Base-by-base conservation (phyloP, 1,140 invertebrate genomes). In the Drosophila quadrilineata region DNA sequence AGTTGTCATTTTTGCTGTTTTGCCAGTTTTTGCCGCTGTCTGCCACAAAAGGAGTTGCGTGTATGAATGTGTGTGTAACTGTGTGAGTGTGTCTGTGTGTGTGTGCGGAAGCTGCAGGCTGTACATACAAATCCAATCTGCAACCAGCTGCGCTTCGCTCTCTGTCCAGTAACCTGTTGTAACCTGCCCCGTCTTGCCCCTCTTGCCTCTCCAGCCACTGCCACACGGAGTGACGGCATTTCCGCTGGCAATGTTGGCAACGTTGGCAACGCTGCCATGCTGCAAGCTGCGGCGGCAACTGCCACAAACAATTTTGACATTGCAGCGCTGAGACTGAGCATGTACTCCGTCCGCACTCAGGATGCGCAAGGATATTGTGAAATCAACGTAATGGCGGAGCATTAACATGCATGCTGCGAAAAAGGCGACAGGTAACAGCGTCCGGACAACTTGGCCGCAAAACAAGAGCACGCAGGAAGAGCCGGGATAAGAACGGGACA, bases 251-350 rank as follows among this genome's bases (percentile, higher is more conserved):
- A 67, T 62, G 73, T 58, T n/a, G n/a, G n/a, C n/a, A n/a, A n/a
- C n/a, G n/a, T n/a, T n/a, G n/a, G n/a, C n/a, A n/a, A n/a, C 65
- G 71, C 60, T n/a, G n/a, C n/a, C n/a, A n/a, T n/a, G n/a, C n/a
- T n/a, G n/a, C n/a, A n/a, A 75, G 35, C 74, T 79, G 74, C 69
- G 77, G 76, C 63, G 58, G 67, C 76, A 76, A 84, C 73, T 84
- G 76, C 76, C 77, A 84, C 77, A 84, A 82, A 73, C 76, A 82
- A 84, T 82, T 82, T 75, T 82, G 72, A 82, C 76, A 84, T 82
- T 72, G 59, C 75, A 49, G 40, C 71, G 71, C 70, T 45, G 50
- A 56, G 49, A 54, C 56, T 29, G 48, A 43, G 45, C n/a, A 38
- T 41, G 45, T 67, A 60, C 48, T 45, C 29, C 38, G 62, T 57